phyloP scores from a whole-genome alignment of 1,140 invertebrate genomes.

The Berghia stephanieae region DNA sequence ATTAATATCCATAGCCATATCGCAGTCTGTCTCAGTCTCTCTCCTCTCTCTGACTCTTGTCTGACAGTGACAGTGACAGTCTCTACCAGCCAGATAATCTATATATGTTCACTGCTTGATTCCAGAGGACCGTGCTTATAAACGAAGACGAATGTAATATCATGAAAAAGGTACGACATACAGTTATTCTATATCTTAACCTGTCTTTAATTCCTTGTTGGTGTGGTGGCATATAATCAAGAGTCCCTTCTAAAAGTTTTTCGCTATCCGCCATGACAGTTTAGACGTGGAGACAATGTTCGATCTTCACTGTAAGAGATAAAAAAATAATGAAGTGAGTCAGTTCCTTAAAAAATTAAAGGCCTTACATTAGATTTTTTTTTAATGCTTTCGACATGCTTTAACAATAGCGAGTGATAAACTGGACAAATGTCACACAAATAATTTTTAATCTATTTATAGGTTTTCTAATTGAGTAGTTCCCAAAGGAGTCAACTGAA shows the following conservation, averaged over 20 bases:
- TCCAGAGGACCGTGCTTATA: no score
- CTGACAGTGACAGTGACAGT: no score
- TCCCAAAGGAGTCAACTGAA: no score
- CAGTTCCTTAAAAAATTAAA: background rate
- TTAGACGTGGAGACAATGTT: conserved; percentile 15
- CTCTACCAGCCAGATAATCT: no score
- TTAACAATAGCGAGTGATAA: background rate
- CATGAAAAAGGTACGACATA: no score
- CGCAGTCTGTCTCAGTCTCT: no score
- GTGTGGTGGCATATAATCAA: conserved; percentile 1
- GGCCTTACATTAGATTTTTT: background rate
- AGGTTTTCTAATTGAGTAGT: background rate
- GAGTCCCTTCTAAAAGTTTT: background rate
- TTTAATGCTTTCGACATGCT: background rate
- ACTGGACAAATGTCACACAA: background rate
- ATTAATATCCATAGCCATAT: no score
- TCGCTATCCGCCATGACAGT: conserved; percentile 12
- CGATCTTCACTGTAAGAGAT: background rate
- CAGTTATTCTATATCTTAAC: no score
- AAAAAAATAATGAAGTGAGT: background rate
- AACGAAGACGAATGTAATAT: no score
- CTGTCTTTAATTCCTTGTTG: background rate
- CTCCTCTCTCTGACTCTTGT: no score
- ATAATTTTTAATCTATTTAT: background rate
- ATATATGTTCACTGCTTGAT: no score